These are phyloP conservation scores for Heliconius congener DNA, from an alignment of 1,140 invertebrate genomes.

Conservation along the genomic window DNA sequence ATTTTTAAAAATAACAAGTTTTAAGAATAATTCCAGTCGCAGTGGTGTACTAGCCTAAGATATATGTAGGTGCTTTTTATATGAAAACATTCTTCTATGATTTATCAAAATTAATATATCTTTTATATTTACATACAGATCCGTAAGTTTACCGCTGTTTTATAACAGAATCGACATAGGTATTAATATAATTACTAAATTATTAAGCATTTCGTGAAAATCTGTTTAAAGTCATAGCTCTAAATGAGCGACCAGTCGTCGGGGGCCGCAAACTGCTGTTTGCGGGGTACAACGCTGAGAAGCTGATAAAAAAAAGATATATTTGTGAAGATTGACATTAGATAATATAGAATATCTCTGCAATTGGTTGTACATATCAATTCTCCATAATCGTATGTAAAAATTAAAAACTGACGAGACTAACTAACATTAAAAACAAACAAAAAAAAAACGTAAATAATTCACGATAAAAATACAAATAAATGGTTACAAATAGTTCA, in stretches of 20 bases:
- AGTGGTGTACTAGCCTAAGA: constrained; percentile 2
- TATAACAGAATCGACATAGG: background rate
- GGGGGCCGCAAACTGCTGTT: too few relatives aligned
- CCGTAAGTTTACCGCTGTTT: background rate
- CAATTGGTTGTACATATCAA: background rate
- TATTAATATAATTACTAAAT: background rate
- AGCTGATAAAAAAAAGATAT: background rate
- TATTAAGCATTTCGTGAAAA: background rate
- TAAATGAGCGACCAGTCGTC: too few relatives aligned
- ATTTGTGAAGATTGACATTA: background rate
- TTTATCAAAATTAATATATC: constrained; percentile 54
- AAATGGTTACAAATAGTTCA: constrained; percentile 26
- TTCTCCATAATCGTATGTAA: background rate
- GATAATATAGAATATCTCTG: background rate
- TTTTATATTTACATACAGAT: constrained; percentile 36
- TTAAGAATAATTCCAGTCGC: background rate
- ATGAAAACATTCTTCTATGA: constrained; percentile 50
- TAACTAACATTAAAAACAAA: background rate
- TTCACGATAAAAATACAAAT: constrained; percentile 22
- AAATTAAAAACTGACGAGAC: background rate
- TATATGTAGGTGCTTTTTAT: constrained; percentile 27
- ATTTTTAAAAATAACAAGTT: too few relatives aligned
- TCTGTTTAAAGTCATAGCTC: background rate
- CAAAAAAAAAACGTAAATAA: constrained; percentile 21
- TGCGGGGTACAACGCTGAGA: too few relatives aligned